Percentiles rank a stretch among this genome's conserved stretches.
These are phyloP conservation scores for Pollenia amentaria DNA, from an alignment of 2,888 invertebrate genomes.

Conservation along the genomic window DNA sequence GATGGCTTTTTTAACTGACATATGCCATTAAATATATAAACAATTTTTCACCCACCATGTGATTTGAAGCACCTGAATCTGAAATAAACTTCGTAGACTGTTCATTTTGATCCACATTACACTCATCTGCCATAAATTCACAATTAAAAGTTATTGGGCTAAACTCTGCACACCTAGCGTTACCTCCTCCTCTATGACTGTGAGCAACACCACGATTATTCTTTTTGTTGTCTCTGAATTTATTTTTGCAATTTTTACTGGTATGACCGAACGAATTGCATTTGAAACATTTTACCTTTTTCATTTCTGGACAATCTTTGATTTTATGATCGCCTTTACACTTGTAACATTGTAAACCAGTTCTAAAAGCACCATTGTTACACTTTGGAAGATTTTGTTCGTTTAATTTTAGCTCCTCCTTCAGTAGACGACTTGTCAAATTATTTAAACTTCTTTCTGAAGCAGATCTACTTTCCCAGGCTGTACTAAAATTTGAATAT, in stretches of 20 bases:
- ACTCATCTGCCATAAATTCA: not conserved
- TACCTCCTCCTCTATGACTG: not conserved
- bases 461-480: too few species aligned
- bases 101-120: not conserved
- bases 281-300: conserved; percentile 5
- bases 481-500: too few species aligned
- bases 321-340: conserved; percentile 33
- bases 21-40: not conserved
- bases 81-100: conserved; percentile 17
- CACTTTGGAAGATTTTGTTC: not conserved
- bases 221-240: conserved; percentile 1
- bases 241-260: too few species aligned
- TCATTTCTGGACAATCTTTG: conserved; percentile 24
- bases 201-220: not conserved
- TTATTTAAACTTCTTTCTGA: too few species aligned
- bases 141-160: conserved; percentile 35
- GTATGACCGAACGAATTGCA: too few species aligned
- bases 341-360: conserved; percentile 34
- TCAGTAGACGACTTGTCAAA: conserved; percentile 32
- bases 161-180: conserved; percentile 21
- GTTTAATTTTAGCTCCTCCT: conserved; percentile 24
- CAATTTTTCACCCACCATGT: conserved; percentile 22
- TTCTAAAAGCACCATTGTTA: conserved; percentile 16
- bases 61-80: conserved; percentile 51
- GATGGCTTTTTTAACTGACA: not conserved